Evolutionary conservation across 2,888 invertebrate genomes (phyloP), one percentile per base, ranked within the genome.

Genomic region (Elmis aenea): DNA sequence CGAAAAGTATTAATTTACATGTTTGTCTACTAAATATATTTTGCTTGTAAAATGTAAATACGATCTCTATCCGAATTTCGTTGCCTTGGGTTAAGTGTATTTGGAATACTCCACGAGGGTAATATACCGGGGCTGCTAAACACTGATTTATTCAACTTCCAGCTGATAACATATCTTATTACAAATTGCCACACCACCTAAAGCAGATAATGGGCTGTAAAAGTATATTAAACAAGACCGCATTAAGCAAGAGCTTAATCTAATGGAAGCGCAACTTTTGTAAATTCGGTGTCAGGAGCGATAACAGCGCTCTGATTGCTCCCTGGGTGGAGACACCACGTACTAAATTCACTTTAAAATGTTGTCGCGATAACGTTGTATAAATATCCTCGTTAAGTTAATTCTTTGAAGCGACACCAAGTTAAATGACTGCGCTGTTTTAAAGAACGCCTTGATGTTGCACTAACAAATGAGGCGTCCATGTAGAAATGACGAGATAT

Each of bases 381-480:
- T 62, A 63, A 62, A 63, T 63, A 61, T 60, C 59, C 60, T 60
- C 60, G 61, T 62, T 62, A 58, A 62, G 57, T 59, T 59, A 61
- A 63, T 61, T 61, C 60, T 56, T 56, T 51, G 52, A 50, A 51
- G 54, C 51, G 51, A 47, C 48, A 48, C 43, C 42, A 26, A 47
- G 42, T 49, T 51, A 52, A 54, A 42, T 42, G 45, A 35, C 30
- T 39, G n/a, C 45, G 31, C 42, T 32, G 36, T 37, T 42, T 40
- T 42, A 45, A 47, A 47, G 41, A 45, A 39, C 41, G 42, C 38
- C 33, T 36, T 33, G 38, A 24, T 34, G 26, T 38, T 26, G 41
- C 38, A 14, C 31, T 40, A 48, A 50, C 41, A 46, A 50, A 50
- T 46, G 48, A 30, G 28, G 27, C 39, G 36, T 35, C 37, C 38